phyloP scores from a whole-genome alignment of 2,797 vertebrate species.

The Gobionotothen gibberifrons region DNA sequence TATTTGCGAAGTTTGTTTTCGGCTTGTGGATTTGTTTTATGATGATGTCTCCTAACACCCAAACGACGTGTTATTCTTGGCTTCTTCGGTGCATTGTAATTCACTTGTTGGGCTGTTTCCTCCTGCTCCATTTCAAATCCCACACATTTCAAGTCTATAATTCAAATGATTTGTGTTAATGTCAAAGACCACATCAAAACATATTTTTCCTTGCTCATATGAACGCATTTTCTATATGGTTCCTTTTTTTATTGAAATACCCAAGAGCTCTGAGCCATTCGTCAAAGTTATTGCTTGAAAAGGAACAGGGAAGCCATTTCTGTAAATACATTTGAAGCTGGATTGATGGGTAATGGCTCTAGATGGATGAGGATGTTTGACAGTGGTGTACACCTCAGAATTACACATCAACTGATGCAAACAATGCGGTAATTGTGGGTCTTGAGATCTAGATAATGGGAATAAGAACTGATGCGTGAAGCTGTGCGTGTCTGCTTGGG shows the following conservation, averaged over 20 bases:
- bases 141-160: slow-evolving; percentile 9
- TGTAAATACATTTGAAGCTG: slow-evolving; percentile 48
- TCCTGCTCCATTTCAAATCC: slow-evolving; percentile 2
- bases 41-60: slow-evolving; percentile 37
- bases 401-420: slow-evolving; percentile 59
- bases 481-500: not conserved
- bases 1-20: slow-evolving; percentile 69
- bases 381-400: slow-evolving; percentile 33
- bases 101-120: not conserved
- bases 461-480: slow-evolving; percentile 42
- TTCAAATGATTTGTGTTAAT: not conserved
- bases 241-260: slow-evolving; percentile 31
- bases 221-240: not conserved
- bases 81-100: slow-evolving; percentile 4
- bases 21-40: slow-evolving; percentile 59
- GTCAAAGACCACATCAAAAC: slow-evolving; percentile 7
- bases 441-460: slow-evolving; percentile 49
- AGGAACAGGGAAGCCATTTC: slow-evolving; percentile 50
- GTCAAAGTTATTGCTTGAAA: slow-evolving; percentile 61
- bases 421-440: slow-evolving; percentile 41
- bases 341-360: slow-evolving; percentile 50
- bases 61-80: slow-evolving; percentile 20
- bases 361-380: slow-evolving; percentile 59
- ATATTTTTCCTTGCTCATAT: not conserved
- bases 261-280: slow-evolving; percentile 31